Conservation (phyloP, 2,113 vertebrate genomes). For the Apteryx mantelli region DNA sequence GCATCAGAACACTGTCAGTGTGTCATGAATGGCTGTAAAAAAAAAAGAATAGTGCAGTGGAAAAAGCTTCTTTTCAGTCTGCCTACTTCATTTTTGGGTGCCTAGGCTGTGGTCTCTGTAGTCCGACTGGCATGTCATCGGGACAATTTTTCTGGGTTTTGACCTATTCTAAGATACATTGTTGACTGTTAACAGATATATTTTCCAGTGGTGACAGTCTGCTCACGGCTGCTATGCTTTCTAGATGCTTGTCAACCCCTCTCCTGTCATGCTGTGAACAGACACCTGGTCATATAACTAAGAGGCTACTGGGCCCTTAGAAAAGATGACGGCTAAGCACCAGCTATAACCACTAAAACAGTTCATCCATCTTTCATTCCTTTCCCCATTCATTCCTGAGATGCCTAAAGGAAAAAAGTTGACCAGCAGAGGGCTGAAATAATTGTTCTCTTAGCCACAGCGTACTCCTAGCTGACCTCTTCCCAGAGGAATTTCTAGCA, state of each 20-base stretch:
- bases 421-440: not conserved
- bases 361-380: not conserved
- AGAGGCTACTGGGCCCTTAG: not conserved
- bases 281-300: not conserved
- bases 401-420: not conserved
- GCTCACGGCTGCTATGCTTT: not conserved
- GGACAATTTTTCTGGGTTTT: not conserved
- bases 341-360: not conserved
- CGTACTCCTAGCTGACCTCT: not conserved
- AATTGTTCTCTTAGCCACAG: not conserved
- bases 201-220: not conserved
- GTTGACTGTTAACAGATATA: not conserved
- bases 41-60: not conserved
- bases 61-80: not conserved
- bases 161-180: not conserved
- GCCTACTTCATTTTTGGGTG: not conserved
- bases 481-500: not conserved
- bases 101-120: not conserved
- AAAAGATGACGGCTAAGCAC: not conserved
- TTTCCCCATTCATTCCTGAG: not conserved
- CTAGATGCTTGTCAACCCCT: not conserved
- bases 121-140: not conserved
- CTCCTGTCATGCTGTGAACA: constrained; percentile 3
- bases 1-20: not conserved
- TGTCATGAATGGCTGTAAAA: not conserved